Conservation (phyloP, 2,113 vertebrate species). For the Apeltes quadracus region DNA sequence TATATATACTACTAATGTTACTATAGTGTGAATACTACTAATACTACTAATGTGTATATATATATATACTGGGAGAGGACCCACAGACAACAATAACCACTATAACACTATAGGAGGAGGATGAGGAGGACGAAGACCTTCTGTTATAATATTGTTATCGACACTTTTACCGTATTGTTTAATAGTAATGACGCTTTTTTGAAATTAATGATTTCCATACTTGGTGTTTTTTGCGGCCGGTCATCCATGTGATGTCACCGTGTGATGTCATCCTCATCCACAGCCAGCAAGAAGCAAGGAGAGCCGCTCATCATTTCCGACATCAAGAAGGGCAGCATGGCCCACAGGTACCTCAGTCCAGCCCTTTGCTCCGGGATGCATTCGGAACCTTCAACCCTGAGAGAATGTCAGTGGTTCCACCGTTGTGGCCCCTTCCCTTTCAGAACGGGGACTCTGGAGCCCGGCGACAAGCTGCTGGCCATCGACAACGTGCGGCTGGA, state of each 20-base stretch:
- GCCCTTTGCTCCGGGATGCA: too few relatives aligned
- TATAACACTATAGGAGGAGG: too few relatives aligned
- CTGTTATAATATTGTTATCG: not conserved
- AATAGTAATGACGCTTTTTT: not conserved
- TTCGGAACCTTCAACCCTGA: too few relatives aligned
- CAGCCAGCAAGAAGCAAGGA: slow-evolving; percentile 91
- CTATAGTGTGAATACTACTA: too few relatives aligned
- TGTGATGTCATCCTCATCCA: slow-evolving; percentile 48
- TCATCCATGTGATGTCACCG: not conserved
- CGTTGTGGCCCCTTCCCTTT: not conserved
- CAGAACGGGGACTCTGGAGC: slow-evolving; percentile 95
- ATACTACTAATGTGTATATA: too few relatives aligned
- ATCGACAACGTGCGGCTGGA: slow-evolving; percentile 95
- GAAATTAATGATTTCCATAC: not conserved
- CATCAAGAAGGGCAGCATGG: slow-evolving; percentile 97
- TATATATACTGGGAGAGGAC: too few relatives aligned
- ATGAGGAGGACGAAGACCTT: too few relatives aligned
- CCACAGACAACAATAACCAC: too few relatives aligned
- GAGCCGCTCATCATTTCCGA: slow-evolving; percentile 97
- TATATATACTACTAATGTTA: too few relatives aligned
- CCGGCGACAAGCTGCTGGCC: slow-evolving; percentile 94
- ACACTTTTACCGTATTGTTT: not conserved
- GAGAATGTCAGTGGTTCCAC: too few relatives aligned
- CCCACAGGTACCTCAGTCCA: slow-evolving; percentile 86
- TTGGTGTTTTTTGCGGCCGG: not conserved